Conservation (phyloP, 2,113 vertebrate species). For the Cephalopholis sonnerati region DNA sequence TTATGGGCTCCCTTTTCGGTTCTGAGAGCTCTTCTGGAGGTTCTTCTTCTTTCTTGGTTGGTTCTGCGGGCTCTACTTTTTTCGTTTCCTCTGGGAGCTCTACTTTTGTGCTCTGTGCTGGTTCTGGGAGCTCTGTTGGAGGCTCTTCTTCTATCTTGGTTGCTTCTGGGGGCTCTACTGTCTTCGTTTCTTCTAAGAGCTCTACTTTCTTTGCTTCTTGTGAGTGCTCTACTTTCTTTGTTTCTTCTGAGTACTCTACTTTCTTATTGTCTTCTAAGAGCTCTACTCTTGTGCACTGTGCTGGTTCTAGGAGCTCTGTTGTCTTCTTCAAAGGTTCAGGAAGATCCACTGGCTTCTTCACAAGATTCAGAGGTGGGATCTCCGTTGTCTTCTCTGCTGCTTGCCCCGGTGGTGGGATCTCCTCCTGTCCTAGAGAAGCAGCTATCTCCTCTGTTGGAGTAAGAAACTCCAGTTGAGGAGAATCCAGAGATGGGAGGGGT, state of each 20-base stretch:
- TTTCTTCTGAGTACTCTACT: slow-evolving; percentile 1
- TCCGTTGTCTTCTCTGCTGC: slow-evolving; percentile 39
- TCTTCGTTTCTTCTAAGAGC: not conserved
- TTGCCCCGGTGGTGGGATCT: slow-evolving; percentile 31
- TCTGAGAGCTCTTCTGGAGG: slow-evolving; percentile 14
- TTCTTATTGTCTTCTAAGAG: not conserved
- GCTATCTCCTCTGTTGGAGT: slow-evolving; percentile 77
- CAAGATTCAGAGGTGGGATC: slow-evolving; percentile 9
- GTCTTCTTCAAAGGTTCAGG: slow-evolving; percentile 45
- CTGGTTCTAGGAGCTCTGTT: slow-evolving; percentile 38
- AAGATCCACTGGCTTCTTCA: slow-evolving; percentile 53
- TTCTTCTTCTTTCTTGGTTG: slow-evolving; percentile 35
- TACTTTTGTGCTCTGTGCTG: slow-evolving; percentile 12
- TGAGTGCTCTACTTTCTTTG: not conserved
- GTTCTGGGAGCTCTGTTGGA: slow-evolving; percentile 28
- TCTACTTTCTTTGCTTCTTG: slow-evolving; percentile 26
- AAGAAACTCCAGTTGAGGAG: slow-evolving; percentile 77
- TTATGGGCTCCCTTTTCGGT: not conserved
- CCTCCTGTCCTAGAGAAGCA: slow-evolving; percentile 46
- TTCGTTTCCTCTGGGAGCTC: not conserved
- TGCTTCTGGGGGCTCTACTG: slow-evolving; percentile 10
- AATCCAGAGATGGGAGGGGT: slow-evolving; percentile 79
- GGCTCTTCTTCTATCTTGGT: slow-evolving; percentile 23
- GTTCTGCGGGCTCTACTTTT: slow-evolving; percentile 17
- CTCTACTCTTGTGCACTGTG: not conserved